Percentiles rank a stretch among this genome's conserved stretches.
phyloP scores from a whole-genome alignment of 2,113 vertebrate species.

The Erythrocebus patas region DNA sequence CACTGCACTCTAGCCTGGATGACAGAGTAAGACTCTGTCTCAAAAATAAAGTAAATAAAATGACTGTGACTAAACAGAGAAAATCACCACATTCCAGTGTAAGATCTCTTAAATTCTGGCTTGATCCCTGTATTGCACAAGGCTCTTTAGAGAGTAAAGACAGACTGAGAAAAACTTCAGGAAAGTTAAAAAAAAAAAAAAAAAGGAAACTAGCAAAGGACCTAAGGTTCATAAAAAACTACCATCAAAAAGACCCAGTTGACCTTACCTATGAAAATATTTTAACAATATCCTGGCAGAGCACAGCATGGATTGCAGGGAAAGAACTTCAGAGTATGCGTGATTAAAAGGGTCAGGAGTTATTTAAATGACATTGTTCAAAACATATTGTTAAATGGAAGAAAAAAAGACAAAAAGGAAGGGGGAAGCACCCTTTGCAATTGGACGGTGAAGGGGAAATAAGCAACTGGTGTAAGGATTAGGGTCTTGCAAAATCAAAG shows the following conservation, averaged over 20 bases:
- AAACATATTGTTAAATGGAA: neutral
- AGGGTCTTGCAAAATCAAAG: neutral
- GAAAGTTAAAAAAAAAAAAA: neutral
- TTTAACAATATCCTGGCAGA: neutral
- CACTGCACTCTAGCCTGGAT: too few relatives aligned
- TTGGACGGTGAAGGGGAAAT: neutral
- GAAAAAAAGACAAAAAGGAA: neutral
- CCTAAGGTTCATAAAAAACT: neutral
- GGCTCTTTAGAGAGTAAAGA: neutral
- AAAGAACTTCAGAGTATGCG: neutral
- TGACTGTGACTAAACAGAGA: neutral
- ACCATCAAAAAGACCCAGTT: neutral
- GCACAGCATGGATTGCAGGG: too few relatives aligned
- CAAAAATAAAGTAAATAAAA: neutral
- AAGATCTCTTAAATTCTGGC: neutral
- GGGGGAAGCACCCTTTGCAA: neutral
- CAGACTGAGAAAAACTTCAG: neutral
- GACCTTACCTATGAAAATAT: neutral
- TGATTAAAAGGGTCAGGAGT: neutral
- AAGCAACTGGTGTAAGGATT: neutral
- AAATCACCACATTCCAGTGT: neutral
- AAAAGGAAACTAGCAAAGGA: neutral
- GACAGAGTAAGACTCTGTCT: too few relatives aligned
- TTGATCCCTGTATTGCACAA: neutral
- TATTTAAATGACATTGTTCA: neutral